phyloP scores from a whole-genome alignment of 92 coral and sea anemone species.

The Phenganax marumi region DNA sequence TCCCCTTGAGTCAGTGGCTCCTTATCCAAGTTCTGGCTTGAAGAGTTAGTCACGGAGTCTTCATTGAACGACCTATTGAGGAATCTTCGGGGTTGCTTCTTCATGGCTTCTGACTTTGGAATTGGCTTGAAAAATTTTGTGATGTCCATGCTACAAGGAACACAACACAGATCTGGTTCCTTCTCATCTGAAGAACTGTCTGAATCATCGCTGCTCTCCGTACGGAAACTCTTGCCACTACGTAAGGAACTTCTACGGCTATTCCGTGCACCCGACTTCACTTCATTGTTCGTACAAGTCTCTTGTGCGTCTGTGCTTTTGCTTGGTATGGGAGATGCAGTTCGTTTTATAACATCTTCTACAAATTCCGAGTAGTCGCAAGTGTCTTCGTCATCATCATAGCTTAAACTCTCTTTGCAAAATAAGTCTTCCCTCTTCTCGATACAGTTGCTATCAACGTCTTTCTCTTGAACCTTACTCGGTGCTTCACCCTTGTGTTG shows the following conservation, averaged over 20 bases:
- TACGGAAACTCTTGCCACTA: neutral
- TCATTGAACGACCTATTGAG: neutral
- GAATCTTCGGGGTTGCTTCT: neutral
- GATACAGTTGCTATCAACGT: neutral
- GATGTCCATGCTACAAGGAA: slow-evolving; percentile 7
- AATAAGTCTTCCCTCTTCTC: neutral
- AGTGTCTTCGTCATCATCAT: slow-evolving; percentile 36
- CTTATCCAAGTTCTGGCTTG: neutral
- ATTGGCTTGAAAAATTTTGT: slow-evolving; percentile 12
- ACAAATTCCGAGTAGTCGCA: neutral
- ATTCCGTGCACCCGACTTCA: neutral
- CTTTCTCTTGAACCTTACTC: neutral
- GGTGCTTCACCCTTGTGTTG: neutral
- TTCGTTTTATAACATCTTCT: slow-evolving; percentile 1
- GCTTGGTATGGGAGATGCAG: neutral
- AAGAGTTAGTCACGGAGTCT: neutral
- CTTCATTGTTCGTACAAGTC: neutral
- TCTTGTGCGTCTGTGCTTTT: neutral
- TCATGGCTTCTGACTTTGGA: neutral
- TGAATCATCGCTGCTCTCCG: neutral
- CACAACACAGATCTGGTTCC: neutral
- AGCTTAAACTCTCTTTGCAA: neutral
- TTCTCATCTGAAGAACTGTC: slow-evolving; percentile 11
- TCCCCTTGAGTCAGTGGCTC: neutral
- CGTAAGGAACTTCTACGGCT: neutral